A percentile compares a stretch with the other conserved stretches of the same genome.
phyloP scores from a whole-genome alignment of 2,113 vertebrate genomes.

The Ceyx cyanopectus region DNA sequence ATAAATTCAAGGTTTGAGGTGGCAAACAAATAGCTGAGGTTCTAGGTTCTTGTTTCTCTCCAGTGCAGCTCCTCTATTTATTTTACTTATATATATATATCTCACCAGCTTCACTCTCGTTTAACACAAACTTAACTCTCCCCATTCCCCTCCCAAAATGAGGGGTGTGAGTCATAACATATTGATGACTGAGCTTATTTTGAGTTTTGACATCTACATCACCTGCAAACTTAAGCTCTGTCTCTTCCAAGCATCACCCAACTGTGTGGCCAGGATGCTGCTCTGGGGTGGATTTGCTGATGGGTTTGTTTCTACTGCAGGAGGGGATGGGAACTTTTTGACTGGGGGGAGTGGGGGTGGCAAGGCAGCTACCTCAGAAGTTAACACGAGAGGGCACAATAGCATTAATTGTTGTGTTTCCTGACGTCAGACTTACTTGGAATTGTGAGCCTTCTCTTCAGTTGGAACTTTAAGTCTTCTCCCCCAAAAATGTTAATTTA shows the following conservation, averaged over 20 bases:
- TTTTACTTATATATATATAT: too few relatives aligned
- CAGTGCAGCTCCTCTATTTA: background rate
- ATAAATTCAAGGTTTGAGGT: background rate
- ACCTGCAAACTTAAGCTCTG: background rate
- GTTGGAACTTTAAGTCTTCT: background rate
- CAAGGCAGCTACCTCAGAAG: background rate
- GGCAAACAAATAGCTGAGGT: background rate
- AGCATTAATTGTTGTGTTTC: constrained; percentile 48
- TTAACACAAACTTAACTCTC: background rate
- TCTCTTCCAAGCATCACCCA: background rate
- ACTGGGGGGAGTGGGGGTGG: background rate
- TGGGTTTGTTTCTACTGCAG: background rate
- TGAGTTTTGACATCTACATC: background rate
- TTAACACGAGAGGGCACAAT: constrained; percentile 51
- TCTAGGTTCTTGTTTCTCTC: background rate
- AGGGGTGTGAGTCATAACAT: background rate
- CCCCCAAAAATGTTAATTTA: background rate
- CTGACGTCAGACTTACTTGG: constrained; percentile 50
- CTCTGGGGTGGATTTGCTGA: background rate
- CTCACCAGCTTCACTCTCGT: background rate
- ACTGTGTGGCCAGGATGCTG: background rate
- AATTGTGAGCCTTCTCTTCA: background rate
- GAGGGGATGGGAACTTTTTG: background rate
- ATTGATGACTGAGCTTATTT: background rate
- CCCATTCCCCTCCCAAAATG: background rate